These are phyloP conservation scores for Cataglyphis altisquamis DNA, from an alignment of 2,888 invertebrate species.

Conservation along the genomic window DNA sequence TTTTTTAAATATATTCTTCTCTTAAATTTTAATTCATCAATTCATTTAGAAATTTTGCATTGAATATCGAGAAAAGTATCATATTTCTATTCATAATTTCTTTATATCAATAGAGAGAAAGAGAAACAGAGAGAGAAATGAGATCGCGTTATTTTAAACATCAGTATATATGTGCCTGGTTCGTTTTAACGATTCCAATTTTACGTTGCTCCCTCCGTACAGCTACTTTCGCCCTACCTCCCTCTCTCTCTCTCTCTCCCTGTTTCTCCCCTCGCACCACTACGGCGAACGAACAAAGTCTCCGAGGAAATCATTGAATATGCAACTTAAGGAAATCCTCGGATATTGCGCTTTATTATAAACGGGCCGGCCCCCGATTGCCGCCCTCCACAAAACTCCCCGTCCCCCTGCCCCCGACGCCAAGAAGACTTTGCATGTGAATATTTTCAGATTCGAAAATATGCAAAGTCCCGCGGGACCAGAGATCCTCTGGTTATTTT, in stretches of 20 bases:
- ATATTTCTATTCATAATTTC: background rate
- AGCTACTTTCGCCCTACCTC: slow-evolving; percentile 46
- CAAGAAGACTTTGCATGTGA: slow-evolving; percentile 81
- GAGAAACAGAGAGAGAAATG: background rate
- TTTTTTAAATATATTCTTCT: background rate
- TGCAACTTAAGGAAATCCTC: slow-evolving; percentile 88
- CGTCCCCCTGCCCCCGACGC: slow-evolving; percentile 59
- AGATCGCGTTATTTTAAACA: slow-evolving; percentile 16
- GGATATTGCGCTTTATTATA: slow-evolving; percentile 86
- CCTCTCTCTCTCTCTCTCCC: slow-evolving; percentile 29
- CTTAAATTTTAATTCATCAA: background rate
- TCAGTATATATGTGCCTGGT: slow-evolving; percentile 13
- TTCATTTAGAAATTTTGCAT: slow-evolving; percentile 1
- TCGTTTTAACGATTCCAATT: slow-evolving; percentile 82
- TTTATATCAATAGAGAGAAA: background rate
- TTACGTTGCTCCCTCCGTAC: slow-evolving; percentile 62
- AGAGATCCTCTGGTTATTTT: slow-evolving; percentile 67
- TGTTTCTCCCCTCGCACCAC: slow-evolving; percentile 46
- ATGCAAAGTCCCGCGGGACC: slow-evolving; percentile 79
- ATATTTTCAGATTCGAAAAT: slow-evolving; percentile 85
- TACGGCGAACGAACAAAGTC: slow-evolving; percentile 85
- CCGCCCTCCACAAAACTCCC: slow-evolving; percentile 57
- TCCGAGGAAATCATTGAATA: slow-evolving; percentile 93
- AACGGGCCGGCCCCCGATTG: slow-evolving; percentile 76
- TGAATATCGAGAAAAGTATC: background rate